A percentile compares a stretch with the other conserved stretches of the same genome.
Conservation (phyloP, 1,140 invertebrate species). For the Meloidogyne floridensis region DNA sequence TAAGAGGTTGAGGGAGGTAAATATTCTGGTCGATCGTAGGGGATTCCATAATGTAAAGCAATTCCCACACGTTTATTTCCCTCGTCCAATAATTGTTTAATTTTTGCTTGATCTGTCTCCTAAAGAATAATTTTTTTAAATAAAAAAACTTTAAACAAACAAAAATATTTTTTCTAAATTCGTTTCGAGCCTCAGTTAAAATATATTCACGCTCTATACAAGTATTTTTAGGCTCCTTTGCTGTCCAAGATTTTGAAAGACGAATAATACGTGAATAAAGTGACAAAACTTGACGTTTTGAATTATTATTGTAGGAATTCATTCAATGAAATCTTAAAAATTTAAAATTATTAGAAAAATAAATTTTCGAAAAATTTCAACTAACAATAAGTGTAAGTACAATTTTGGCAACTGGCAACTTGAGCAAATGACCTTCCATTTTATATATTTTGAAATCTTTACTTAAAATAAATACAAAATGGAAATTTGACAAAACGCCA, state of each 20-base stretch:
- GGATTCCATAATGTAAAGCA: constrained; percentile 35
- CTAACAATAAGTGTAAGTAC: too few relatives aligned
- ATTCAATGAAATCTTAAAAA: not conserved
- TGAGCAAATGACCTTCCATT: too few relatives aligned
- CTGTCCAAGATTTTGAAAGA: constrained; percentile 35
- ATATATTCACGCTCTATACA: constrained; percentile 36
- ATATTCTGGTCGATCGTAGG: constrained; percentile 39
- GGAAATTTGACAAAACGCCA: too few relatives aligned
- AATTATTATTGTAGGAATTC: not conserved
- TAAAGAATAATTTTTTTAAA: constrained; percentile 3
- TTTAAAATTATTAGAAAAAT: too few relatives aligned
- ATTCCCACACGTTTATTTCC: constrained; percentile 36
- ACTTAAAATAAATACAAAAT: too few relatives aligned
- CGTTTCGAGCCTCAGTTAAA: constrained; percentile 25
- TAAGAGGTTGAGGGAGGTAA: constrained; percentile 37
- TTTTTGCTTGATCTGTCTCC: constrained; percentile 30
- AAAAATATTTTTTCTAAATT: not conserved
- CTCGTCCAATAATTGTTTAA: constrained; percentile 33
- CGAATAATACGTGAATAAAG: constrained; percentile 40
- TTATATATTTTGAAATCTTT: too few relatives aligned
- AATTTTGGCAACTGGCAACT: too few relatives aligned
- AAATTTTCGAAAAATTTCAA: too few relatives aligned
- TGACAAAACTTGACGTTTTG: constrained; percentile 26
- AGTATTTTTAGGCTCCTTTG: constrained; percentile 36
- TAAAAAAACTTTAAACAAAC: not conserved